These are phyloP conservation scores for Drosophila robusta DNA, from an alignment of 2,888 invertebrate species.

Conservation along the genomic window DNA sequence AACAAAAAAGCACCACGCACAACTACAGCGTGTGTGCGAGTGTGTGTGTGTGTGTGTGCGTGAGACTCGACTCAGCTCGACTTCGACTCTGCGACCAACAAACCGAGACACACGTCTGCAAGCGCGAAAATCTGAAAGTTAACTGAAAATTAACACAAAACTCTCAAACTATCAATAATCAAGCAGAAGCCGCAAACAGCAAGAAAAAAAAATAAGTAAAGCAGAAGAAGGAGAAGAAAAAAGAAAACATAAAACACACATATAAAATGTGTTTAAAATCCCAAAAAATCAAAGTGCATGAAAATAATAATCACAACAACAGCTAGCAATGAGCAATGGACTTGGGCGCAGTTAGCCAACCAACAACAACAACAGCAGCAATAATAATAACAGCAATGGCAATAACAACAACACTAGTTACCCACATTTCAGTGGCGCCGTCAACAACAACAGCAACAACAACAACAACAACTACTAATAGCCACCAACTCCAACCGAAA, in stretches of 20 bases:
- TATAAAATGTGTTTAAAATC: constrained; percentile 74
- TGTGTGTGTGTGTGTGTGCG: constrained; percentile 9
- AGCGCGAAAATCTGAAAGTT: constrained; percentile 84
- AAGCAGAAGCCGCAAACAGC: constrained; percentile 47
- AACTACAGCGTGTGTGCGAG: constrained; percentile 4
- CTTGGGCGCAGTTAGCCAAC: constrained; percentile 46
- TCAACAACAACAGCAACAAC: constrained; percentile 34
- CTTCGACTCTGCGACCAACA: constrained; percentile 28
- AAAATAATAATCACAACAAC: constrained; percentile 82
- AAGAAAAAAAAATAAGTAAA: constrained; percentile 35
- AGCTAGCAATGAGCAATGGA: constrained; percentile 34
- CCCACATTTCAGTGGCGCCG: constrained; percentile 74
- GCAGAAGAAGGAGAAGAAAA: constrained; percentile 34
- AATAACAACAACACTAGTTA: constrained; percentile 57
- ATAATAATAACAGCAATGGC: constrained; percentile 5
- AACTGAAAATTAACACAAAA: constrained; percentile 81
- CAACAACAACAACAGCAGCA: constrained; percentile 41
- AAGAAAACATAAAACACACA: constrained; percentile 63
- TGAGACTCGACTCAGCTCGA: constrained; percentile 16
- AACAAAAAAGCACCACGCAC: constrained; percentile 25
- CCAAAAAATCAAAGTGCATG: constrained; percentile 84
- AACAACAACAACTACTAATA: constrained; percentile 47
- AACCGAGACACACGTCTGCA: constrained; percentile 77
- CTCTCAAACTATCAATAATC: constrained; percentile 76
- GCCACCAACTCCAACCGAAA: constrained; percentile 29